phyloP scores from a whole-genome alignment of 2,113 vertebrate genomes.

The Chloropsis cyanopogon region DNA sequence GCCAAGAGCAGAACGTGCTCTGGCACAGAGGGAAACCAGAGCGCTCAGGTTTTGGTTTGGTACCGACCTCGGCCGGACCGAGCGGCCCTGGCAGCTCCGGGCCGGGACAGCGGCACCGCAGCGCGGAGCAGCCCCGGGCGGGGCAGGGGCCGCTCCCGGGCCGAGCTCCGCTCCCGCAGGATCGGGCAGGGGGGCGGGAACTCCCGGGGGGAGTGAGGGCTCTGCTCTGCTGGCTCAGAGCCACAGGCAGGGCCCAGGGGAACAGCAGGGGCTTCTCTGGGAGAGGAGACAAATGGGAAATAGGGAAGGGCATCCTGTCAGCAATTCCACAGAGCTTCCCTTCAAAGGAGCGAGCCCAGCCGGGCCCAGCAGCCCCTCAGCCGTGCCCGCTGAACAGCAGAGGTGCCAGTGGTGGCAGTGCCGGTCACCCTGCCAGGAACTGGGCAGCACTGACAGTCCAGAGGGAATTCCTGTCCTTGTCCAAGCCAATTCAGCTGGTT shows the following conservation, averaged over 20 bases:
- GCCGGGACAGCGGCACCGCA: too few species aligned
- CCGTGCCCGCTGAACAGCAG: neutral
- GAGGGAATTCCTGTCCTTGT: neutral
- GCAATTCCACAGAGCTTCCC: neutral
- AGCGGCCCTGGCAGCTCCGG: neutral
- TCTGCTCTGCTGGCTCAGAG: neutral
- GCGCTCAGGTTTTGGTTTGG: neutral
- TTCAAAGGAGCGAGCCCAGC: neutral
- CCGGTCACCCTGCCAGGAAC: neutral
- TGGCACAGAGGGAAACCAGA: too few species aligned
- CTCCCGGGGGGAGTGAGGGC: neutral
- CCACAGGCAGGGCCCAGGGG: neutral
- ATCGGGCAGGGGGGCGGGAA: neutral
- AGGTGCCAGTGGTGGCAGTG: neutral
- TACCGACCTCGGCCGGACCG: rapidly evolving
- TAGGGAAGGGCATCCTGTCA: neutral
- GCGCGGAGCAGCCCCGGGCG: neutral
- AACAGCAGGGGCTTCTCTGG: neutral
- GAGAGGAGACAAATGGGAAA: neutral
- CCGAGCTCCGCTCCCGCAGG: neutral
- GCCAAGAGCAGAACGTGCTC: neutral
- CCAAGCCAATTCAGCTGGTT: neutral
- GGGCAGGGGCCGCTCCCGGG: neutral
- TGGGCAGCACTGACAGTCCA: neutral
- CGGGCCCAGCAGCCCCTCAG: neutral